Percentiles rank a stretch among this genome's conserved stretches.
phyloP scores from a whole-genome alignment of 2,888 invertebrate genomes.

The Aelia acuminata region DNA sequence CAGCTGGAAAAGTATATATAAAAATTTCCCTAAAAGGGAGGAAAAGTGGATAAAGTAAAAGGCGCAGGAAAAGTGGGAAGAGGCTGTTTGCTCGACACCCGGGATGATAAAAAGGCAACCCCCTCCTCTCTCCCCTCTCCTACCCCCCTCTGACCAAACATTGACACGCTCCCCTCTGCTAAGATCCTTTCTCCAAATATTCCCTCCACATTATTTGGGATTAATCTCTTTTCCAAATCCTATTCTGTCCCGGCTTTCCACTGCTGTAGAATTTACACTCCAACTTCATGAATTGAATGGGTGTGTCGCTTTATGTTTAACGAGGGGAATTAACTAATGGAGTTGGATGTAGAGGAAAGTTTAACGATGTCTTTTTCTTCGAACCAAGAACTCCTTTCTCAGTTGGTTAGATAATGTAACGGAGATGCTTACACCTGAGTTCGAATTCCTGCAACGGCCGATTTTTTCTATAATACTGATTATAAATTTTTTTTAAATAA shows the following conservation, averaged over 20 bases:
- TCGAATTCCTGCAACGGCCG: no score
- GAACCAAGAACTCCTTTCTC: no score
- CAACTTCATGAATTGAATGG: not conserved
- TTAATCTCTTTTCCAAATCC: slow-evolving; percentile 25
- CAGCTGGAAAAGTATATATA: not conserved
- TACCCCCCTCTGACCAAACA: not conserved
- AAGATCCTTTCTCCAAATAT: slow-evolving; percentile 1
- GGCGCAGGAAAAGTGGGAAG: not conserved
- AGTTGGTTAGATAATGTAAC: no score
- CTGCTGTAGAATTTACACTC: not conserved
- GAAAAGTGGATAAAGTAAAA: not conserved
- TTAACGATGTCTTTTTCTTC: no score
- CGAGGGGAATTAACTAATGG: no score
- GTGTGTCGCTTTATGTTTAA: no score
- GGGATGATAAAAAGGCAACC: slow-evolving; percentile 11
- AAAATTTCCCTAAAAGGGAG: not conserved
- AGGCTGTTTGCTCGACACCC: not conserved
- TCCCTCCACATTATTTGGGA: slow-evolving; percentile 34
- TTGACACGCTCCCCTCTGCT: slow-evolving; percentile 14
- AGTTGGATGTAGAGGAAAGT: no score
- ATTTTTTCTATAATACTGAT: no score
- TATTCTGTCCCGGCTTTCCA: not conserved
- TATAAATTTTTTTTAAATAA: no score
- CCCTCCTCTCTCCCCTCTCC: not conserved
- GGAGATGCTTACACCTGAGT: no score